Base-by-base conservation (phyloP, 2,113 vertebrate species). In the Phalacrocorax pelagicus region DNA sequence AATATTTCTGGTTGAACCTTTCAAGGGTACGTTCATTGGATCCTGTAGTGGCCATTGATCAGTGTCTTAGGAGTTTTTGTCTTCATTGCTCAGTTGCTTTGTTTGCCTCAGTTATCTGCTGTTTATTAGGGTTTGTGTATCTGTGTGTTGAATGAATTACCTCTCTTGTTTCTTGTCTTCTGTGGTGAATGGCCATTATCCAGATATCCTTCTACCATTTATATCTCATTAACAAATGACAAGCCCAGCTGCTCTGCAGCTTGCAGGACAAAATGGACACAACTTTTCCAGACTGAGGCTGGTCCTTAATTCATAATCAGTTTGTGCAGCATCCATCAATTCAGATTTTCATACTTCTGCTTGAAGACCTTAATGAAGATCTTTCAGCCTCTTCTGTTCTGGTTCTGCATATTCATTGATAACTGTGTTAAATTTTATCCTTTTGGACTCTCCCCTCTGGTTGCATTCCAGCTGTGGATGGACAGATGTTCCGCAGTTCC, bases 401-500 rank as follows among this genome's bases (percentile, higher is more conserved):
- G 15, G 3, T 81, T 92, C 51, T 90, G 38, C 16, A 4, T 47
- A 38, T 27, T 72, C 58, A 72, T 82, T 0, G 0, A 21, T 40
- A 61, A 34, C 27, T 69, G 11, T 78, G 47, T 79, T 79, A 44
- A 74, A 67, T 84, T 49, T 54, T 30, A 17, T 55, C 22, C 23
- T 81, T 83, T 65, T 24, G 74, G 38, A 70, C 27, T 83, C 15
- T 93, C 29, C 22, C 44, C 13, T 78, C 55, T 94, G 58, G 75
- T 52, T 93, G 97, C 61, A 42, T 96, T 97, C 63, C 91, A 98
- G 98, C 90, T 69, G 96, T 72, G 51, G 96, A 97, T 54, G 98
- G 97, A 90, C 97, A 96, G 62, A 98, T 97, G 55, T 98, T 98
- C 80, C 97, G 98, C 80, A 99, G 99, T 96, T 99, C 99, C 75